phyloP scores from a whole-genome alignment of 2,113 vertebrate genomes.

The Pterophyllum scalare region DNA sequence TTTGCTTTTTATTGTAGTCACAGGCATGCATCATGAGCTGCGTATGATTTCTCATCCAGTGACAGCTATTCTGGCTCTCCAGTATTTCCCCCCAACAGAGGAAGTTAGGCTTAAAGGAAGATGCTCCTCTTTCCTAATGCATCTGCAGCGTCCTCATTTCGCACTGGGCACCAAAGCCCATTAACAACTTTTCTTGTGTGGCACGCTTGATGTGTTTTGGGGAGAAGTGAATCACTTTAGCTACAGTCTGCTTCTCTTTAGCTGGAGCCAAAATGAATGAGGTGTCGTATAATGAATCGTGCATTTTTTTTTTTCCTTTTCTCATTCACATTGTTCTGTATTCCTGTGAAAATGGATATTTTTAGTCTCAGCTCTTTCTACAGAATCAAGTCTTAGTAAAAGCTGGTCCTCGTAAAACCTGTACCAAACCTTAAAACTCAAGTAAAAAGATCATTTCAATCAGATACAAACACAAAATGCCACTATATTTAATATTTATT shows the following conservation, averaged over 20 bases:
- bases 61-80: neutral
- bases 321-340: conserved; percentile 1
- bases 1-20: neutral
- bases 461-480: neutral
- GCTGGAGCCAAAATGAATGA: neutral
- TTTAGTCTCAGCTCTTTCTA: neutral
- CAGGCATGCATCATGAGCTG: neutral
- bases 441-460: neutral
- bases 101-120: conserved; percentile 1
- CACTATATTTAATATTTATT: neutral
- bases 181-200: conserved; percentile 33
- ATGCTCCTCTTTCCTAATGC: conserved; percentile 35
- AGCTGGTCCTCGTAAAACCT: neutral
- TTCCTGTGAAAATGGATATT: neutral
- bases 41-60: neutral
- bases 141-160: conserved; percentile 48
- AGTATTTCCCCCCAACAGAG: neutral
- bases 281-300: neutral
- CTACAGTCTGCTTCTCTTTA: neutral
- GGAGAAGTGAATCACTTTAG: conserved; percentile 17
- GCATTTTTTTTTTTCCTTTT: neutral
- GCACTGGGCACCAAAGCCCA: conserved; percentile 53
- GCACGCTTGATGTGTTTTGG: neutral
- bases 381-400: neutral
- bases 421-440: neutral